Percentiles rank a stretch among this genome's conserved stretches.
Evolutionary conservation across 2,888 invertebrate genomes (phyloP).

Genomic region (Oasisia sp.): DNA sequence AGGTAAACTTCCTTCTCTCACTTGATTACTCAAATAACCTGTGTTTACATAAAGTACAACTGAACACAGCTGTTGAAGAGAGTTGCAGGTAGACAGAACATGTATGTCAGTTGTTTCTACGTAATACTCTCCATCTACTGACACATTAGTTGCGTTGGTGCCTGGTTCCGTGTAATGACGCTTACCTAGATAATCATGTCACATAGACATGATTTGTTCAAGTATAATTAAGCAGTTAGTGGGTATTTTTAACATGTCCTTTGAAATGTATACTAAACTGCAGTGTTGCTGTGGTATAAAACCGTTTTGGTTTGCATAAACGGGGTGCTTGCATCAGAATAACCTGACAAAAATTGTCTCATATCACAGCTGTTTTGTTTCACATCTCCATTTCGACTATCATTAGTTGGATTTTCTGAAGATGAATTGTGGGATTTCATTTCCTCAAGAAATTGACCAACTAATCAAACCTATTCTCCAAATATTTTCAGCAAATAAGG

Average conservation of each 20-base stretch:
- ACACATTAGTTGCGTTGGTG: neutral
- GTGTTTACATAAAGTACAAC: neutral
- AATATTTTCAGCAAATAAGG: too few relatives aligned
- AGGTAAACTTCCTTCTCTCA: constrained; percentile 64
- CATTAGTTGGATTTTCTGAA: too few relatives aligned
- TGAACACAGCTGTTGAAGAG: neutral
- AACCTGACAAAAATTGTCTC: too few relatives aligned
- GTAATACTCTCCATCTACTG: neutral
- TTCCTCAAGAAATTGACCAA: too few relatives aligned
- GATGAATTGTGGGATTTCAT: too few relatives aligned
- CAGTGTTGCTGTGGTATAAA: neutral
- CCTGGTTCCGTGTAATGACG: neutral
- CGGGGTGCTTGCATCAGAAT: neutral
- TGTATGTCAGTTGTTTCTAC: neutral
- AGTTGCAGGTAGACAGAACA: neutral
- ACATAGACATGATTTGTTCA: neutral
- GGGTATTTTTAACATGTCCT: neutral
- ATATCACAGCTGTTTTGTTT: too few relatives aligned
- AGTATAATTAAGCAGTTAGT: neutral
- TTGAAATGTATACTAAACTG: neutral
- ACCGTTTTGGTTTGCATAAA: neutral
- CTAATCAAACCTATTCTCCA: constrained; percentile 22
- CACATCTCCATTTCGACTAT: too few relatives aligned
- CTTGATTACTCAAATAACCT: neutral
- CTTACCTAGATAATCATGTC: neutral